Evolutionary conservation across 1,140 invertebrate species (phyloP), one percentile per base, ranked within the genome.

Genomic region (Eulimnadia texana): DNA sequence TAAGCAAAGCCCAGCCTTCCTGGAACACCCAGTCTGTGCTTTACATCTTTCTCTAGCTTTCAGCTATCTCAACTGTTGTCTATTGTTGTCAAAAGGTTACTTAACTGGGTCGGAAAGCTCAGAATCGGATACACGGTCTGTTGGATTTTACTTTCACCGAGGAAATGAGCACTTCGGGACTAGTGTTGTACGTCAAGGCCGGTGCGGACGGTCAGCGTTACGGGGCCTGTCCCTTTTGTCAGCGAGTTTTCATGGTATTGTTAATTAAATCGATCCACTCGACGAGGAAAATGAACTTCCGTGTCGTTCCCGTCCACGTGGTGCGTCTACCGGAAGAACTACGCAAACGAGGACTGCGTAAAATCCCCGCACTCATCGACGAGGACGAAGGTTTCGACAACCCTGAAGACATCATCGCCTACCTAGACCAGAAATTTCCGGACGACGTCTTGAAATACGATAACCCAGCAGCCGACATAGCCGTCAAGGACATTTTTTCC

Each of bases 151-250:
- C n/a, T n/a, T n/a, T n/a, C n/a, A n/a, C n/a, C n/a, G n/a, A n/a
- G n/a, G n/a, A 42, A 16, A 42, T 42, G 33, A 42, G 33, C 33
- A 9, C 33, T 9, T 42, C 33, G 16, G 33, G 53, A 16, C 25
- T 25, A 23, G 59, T 60, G 6, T 29, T 78, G 47, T 79, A 76
- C 64, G 77, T 79, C 20, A 78, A 77, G 64, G 76, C 78, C 0
- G 78, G 79, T 0, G 73, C 73, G 63, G 76, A 79, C 65, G 76
- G 75, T 2, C 68, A 74, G 60, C 68, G 73, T 23, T 74, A 77
- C 60, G 79, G 78, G 2, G 79, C 79, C 0, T 81, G 78, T 70
- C 77, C 78, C 3, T 76, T 79, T 64, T 79, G 78, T 65, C 79
- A 81, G 62, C 68, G 16, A 66, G 78, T 2, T 67, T 57, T 64